Evolutionary conservation across 2,797 vertebrate genomes (phyloP), one percentile per base, ranked within the genome.

Genomic region (Melanotaenia parkinsoni): DNA sequence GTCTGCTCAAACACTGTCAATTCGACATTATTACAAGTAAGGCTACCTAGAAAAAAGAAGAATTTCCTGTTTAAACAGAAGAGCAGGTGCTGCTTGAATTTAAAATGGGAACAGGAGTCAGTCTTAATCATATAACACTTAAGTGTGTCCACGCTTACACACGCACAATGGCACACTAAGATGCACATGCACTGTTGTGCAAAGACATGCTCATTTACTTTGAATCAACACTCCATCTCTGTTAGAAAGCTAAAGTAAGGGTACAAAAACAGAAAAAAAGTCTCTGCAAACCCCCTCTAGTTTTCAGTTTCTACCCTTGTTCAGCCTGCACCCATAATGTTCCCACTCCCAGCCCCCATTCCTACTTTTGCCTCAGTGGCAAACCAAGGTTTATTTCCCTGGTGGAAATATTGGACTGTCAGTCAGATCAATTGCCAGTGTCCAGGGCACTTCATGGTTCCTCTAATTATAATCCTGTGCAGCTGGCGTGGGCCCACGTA

Each of bases 361-460:
- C 74, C 30, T 65, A 72, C 80, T 86, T 83, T 74, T 82, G 84
- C 85, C 88, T 84, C 74, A 72, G 89, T 86, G 79, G 73, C 83
- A 88, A 91, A 86, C 80, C 72, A 59, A 87, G 85, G 86, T 94
- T 95, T 95, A 95, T 95, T 94, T 95, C 94, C 94, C 94, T 86
- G 85, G 93, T 94, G 93, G 89, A 95, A 94, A 94, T 94, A 95
- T 94, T 92, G 93, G 92, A 87, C 93, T 94, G 94, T 95, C 95
- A 95, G 88, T 91, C 92, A 94, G 94, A 95, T 95, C 95, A 95
- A 95, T 95, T 93, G 93, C 92, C 89, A 92, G 90, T 92, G 93
- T 95, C 92, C 92, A 76, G 92, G 93, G 89, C 95, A 92, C 93
- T 94, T 94, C 92, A 93, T 91, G 92, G 91, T 93, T 93, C 89